These are phyloP conservation scores for Diuraphis noxia DNA, from an alignment of 1,140 invertebrate species.

Conservation along the genomic window DNA sequence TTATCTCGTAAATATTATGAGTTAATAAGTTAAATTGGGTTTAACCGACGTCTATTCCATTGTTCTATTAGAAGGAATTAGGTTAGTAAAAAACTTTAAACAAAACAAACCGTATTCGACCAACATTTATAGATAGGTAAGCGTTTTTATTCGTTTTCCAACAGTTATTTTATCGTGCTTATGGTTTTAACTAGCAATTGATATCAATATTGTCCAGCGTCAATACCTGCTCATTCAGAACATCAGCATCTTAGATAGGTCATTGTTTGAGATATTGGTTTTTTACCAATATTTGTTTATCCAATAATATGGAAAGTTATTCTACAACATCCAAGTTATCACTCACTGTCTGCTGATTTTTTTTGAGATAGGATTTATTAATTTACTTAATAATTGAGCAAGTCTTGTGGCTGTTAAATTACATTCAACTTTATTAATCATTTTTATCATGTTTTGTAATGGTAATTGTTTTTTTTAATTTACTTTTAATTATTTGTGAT, in stretches of 20 bases:
- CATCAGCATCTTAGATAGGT: not conserved
- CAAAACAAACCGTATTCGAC: not conserved
- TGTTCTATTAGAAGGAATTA: not conserved
- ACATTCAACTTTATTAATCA: not conserved
- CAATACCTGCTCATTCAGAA: too few relatives aligned
- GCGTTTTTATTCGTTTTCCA: not conserved
- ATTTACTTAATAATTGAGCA: not conserved
- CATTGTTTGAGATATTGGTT: not conserved
- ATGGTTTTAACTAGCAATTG: not conserved
- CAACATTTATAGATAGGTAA: not conserved
- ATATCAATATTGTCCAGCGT: not conserved
- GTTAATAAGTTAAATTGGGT: not conserved
- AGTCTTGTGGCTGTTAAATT: not conserved
- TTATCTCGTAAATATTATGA: not conserved
- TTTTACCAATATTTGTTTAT: too few relatives aligned
- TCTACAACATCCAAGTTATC: not conserved
- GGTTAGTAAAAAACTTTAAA: not conserved
- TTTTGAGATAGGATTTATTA: not conserved
- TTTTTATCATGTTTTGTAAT: not conserved
- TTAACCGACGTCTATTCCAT: not conserved
- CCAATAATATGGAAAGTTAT: too few relatives aligned
- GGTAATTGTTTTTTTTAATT: not conserved
- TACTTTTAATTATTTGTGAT: not conserved
- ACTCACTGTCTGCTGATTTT: too few relatives aligned
- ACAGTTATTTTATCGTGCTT: not conserved